These are phyloP conservation scores for Drosophila multiciliata DNA, from an alignment of 2,888 invertebrate species.

Conservation along the genomic window DNA sequence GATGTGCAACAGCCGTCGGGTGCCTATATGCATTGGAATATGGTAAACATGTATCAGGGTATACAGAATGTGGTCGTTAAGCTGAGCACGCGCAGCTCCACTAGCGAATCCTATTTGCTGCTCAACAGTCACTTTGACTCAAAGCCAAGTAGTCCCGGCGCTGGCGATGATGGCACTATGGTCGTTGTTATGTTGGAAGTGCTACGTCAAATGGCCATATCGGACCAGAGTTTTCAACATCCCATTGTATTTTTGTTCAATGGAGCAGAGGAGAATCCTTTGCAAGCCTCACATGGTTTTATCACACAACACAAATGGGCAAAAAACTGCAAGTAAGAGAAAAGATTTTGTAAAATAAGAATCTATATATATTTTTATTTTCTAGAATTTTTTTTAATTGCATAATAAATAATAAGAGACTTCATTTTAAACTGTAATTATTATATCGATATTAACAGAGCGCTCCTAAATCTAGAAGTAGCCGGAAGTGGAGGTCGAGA, in stretches of 20 bases:
- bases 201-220: constrained; percentile 85
- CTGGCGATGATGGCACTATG: constrained; percentile 88
- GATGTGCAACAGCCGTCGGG: constrained; percentile 82
- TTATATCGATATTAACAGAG: constrained; percentile 76
- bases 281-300: constrained; percentile 90
- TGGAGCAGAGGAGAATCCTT: constrained; percentile 88
- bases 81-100: constrained; percentile 68
- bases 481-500: constrained; percentile 96
- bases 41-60: constrained; percentile 82
- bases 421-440: background rate
- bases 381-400: too few relatives aligned
- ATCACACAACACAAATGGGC: constrained; percentile 85
- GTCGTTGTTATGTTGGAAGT: constrained; percentile 88
- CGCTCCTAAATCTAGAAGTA: constrained; percentile 95
- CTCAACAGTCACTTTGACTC: constrained; percentile 98
- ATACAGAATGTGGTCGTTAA: constrained; percentile 83
- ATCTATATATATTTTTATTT: background rate
- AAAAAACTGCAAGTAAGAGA: constrained; percentile 56
- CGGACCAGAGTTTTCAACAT: constrained; percentile 85
- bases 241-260: constrained; percentile 89
- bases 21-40: constrained; percentile 71
- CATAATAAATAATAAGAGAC: background rate
- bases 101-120: constrained; percentile 85
- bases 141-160: constrained; percentile 92
- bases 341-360: background rate